phyloP scores from a whole-genome alignment of 2,888 invertebrate genomes.

The Zaprionus obscuricornis region DNA sequence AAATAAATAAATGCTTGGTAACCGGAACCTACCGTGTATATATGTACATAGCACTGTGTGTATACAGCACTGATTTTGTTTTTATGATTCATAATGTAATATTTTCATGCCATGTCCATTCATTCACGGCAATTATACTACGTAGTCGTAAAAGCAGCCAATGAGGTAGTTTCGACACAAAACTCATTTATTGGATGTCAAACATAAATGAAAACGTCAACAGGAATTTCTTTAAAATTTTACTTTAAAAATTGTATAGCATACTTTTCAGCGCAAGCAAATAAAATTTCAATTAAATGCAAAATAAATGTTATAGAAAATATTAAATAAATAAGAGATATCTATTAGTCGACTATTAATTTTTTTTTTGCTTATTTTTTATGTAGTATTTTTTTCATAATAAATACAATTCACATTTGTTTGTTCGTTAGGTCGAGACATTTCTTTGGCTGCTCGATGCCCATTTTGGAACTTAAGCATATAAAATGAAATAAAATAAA shows the following conservation, averaged over 20 bases:
- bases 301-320: too few species aligned
- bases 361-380: not conserved
- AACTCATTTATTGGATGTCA: too few species aligned
- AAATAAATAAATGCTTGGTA: not conserved
- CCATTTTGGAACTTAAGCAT: constrained; percentile 45
- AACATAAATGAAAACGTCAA: too few species aligned
- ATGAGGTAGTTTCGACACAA: not conserved
- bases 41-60: constrained; percentile 12
- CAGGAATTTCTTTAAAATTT: too few species aligned
- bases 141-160: not conserved
- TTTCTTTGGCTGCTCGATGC: constrained; percentile 3
- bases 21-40: not conserved
- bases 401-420: constrained; percentile 19
- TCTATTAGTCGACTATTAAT: not conserved
- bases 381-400: not conserved
- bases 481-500: constrained; percentile 50
- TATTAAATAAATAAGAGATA: too few species aligned
- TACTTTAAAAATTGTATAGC: too few species aligned
- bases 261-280: too few species aligned
- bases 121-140: constrained; percentile 5
- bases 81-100: constrained; percentile 33
- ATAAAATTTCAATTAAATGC: too few species aligned
- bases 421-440: not conserved
- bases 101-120: constrained; percentile 1
- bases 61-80: constrained; percentile 52